These are phyloP conservation scores for Periophthalmus magnuspinnatus DNA, from an alignment of 2,797 vertebrate species.

Conservation along the genomic window DNA sequence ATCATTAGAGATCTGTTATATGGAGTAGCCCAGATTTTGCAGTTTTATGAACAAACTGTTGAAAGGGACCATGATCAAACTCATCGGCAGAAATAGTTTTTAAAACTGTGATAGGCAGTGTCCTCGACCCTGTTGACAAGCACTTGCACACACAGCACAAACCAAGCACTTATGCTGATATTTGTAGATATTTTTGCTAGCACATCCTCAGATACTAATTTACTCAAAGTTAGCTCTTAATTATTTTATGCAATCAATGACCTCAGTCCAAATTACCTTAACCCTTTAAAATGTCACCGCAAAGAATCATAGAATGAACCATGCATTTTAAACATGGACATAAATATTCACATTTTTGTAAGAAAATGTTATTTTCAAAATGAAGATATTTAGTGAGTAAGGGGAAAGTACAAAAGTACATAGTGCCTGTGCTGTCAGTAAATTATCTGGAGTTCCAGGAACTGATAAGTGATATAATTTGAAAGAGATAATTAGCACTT, in stretches of 20 bases:
- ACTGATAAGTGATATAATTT: conserved; percentile 31
- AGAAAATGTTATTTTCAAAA: conserved; percentile 31
- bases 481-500: conserved; percentile 50
- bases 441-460: conserved; percentile 34
- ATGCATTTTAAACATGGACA: conserved; percentile 59
- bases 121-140: conserved; percentile 37
- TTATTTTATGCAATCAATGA: conserved; percentile 67
- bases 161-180: conserved; percentile 59
- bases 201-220: conserved; percentile 52
- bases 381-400: conserved; percentile 15
- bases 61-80: conserved; percentile 81
- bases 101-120: conserved; percentile 29
- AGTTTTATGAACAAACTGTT: conserved; percentile 76
- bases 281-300: conserved; percentile 73
- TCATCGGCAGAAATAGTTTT: conserved; percentile 42
- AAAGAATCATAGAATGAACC: conserved; percentile 46
- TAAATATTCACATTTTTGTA: conserved; percentile 33
- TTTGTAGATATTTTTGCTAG: conserved; percentile 50
- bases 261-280: conserved; percentile 75
- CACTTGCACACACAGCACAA: conserved; percentile 53
- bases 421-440: conserved; percentile 46
- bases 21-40: conserved; percentile 51
- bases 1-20: conserved; percentile 33
- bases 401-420: conserved; percentile 12
- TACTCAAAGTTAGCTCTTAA: conserved; percentile 51